Conservation (phyloP, 2,113 vertebrate genomes). For the Globicephala melas region DNA sequence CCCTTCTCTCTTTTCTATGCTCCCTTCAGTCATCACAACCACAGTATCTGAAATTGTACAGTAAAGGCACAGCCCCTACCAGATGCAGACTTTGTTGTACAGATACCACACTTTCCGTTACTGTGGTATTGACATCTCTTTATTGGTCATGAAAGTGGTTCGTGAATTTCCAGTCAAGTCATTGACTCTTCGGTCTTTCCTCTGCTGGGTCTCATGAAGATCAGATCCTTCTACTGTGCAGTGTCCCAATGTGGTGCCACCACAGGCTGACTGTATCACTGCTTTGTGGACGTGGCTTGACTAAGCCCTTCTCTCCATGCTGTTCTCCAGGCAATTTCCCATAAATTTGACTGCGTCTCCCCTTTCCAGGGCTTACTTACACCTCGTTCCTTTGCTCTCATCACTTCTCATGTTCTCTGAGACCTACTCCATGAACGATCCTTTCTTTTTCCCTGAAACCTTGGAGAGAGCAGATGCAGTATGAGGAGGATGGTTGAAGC, state of each 20-base stretch:
- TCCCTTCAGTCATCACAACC: not conserved
- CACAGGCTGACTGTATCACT: not conserved
- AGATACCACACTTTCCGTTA: not conserved
- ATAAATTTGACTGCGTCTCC: not conserved
- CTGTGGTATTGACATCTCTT: not conserved
- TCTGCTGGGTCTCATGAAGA: not conserved
- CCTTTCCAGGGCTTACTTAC: not conserved
- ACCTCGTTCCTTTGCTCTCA: not conserved
- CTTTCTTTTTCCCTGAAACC: not conserved
- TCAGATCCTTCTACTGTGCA: not conserved
- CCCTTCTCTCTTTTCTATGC: not conserved
- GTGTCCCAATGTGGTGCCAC: not conserved
- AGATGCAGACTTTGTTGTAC: not conserved
- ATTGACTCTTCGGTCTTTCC: not conserved
- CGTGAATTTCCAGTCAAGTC: not conserved
- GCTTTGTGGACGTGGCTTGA: not conserved
- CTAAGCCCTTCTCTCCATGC: not conserved
- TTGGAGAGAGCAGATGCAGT: not conserved
- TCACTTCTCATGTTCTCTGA: not conserved
- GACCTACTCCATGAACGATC: not conserved
- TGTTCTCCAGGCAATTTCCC: not conserved
- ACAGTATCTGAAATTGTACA: not conserved
- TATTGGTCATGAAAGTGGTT: not conserved
- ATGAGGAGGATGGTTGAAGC: not conserved
- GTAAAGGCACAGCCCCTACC: not conserved